These are phyloP conservation scores for Gambusia yucatana DNA, from an alignment of 2,797 vertebrate species.

Conservation along the genomic window DNA sequence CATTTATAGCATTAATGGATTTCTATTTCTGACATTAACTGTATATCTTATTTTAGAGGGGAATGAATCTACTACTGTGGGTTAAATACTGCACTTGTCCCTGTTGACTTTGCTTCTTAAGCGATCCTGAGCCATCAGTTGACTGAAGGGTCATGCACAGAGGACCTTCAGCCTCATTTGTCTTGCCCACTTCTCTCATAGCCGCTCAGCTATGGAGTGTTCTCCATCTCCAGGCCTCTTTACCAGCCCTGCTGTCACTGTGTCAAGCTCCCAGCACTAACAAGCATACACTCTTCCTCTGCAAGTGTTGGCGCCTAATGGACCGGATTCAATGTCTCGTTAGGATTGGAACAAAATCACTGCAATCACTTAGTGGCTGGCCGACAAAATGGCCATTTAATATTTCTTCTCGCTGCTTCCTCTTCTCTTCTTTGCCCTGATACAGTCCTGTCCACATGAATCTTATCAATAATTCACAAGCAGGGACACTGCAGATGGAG, in stretches of 20 bases:
- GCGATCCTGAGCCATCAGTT: conserved; percentile 23
- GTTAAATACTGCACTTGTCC: conserved; percentile 37
- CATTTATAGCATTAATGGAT: neutral
- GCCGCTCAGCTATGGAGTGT: conserved; percentile 30
- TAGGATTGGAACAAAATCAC: conserved; percentile 61
- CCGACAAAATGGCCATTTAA: conserved; percentile 63
- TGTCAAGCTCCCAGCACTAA: conserved; percentile 50
- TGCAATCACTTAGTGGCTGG: conserved; percentile 63
- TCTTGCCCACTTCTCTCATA: conserved; percentile 16
- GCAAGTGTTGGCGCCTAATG: conserved; percentile 56
- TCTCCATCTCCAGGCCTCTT: conserved; percentile 46
- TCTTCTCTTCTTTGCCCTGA: conserved; percentile 20
- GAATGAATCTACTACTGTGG: neutral
- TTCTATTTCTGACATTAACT: neutral
- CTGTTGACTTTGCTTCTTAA: conserved; percentile 36
- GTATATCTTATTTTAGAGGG: neutral
- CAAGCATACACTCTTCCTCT: conserved; percentile 44
- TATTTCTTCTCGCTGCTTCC: conserved; percentile 31
- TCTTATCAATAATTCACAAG: conserved; percentile 76
- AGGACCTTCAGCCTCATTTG: conserved; percentile 33
- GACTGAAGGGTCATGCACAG: conserved; percentile 6
- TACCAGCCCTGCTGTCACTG: conserved; percentile 51
- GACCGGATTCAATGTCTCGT: conserved; percentile 66
- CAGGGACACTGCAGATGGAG: conserved; percentile 54
- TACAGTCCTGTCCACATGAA: conserved; percentile 41